These are phyloP conservation scores for Buphagus erythrorhynchus DNA, from an alignment of 2,797 vertebrate genomes.

Conservation along the genomic window DNA sequence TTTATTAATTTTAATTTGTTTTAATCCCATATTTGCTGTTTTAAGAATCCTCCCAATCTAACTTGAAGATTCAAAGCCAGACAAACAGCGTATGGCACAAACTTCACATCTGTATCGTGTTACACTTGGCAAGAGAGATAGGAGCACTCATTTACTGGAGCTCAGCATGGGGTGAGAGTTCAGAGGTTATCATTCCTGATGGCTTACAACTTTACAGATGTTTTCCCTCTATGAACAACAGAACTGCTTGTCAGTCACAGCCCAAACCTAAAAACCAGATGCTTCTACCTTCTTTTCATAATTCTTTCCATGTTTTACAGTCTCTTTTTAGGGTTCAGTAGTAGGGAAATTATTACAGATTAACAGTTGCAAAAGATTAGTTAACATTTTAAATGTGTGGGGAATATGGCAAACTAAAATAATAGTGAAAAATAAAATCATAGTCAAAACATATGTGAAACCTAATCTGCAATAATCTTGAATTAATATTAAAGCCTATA, in stretches of 20 bases:
- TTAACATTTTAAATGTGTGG: conserved; percentile 13
- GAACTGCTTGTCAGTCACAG: neutral
- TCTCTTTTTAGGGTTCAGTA: neutral
- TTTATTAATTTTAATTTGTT: conserved; percentile 49
- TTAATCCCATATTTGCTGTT: conserved; percentile 45
- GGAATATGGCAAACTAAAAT: neutral
- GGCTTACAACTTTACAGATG: conserved; percentile 58
- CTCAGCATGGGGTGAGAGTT: conserved; percentile 45
- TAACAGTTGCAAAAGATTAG: conserved; percentile 3
- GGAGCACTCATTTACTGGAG: conserved; percentile 46
- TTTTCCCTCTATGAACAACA: conserved; percentile 39
- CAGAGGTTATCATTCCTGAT: conserved; percentile 61
- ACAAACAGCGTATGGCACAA: neutral
- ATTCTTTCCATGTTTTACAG: neutral
- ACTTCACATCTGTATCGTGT: conserved; percentile 42
- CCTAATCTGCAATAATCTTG: neutral
- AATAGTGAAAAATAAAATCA: neutral
- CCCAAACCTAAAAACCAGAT: neutral
- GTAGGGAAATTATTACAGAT: neutral
- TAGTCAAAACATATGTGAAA: conserved; percentile 53
- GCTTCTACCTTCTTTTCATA: neutral
- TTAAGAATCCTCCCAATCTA: conserved; percentile 17
- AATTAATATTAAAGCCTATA: conserved; percentile 10
- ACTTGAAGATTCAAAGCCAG: conserved; percentile 14
- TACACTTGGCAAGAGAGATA: conserved; percentile 56